These are phyloP conservation scores for Torymus auratus DNA, from an alignment of 2,888 invertebrate genomes.

Conservation along the genomic window DNA sequence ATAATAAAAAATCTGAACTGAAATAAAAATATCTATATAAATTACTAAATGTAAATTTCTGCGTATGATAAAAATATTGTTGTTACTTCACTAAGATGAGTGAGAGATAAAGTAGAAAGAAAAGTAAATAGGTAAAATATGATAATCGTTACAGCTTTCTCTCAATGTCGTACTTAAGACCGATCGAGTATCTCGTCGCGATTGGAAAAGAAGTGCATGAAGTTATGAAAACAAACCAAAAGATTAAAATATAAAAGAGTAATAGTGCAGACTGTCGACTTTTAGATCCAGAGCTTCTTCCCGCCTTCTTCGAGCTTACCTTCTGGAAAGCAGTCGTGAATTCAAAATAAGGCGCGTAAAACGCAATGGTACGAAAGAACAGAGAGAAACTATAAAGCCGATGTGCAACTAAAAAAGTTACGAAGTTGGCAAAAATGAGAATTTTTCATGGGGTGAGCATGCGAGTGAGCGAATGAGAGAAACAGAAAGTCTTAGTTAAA, in stretches of 20 bases:
- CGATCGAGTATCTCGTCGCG: conserved; percentile 54
- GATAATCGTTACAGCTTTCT: conserved; percentile 5
- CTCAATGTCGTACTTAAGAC: conserved; percentile 44
- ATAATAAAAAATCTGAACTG: conserved; percentile 39
- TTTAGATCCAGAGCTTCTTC: conserved; percentile 52
- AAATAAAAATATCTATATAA: conserved; percentile 23
- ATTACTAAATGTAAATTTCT: conserved; percentile 38
- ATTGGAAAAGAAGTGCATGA: conserved; percentile 8
- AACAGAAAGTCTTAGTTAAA: conserved; percentile 46
- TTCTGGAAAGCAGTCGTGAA: conserved; percentile 16
- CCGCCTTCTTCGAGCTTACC: conserved; percentile 54
- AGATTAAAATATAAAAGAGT: not conserved
- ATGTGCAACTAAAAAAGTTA: not conserved
- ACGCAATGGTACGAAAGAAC: conserved; percentile 8
- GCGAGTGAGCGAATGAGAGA: conserved; percentile 49
- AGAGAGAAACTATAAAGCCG: conserved; percentile 33
- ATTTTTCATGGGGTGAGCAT: conserved; percentile 26
- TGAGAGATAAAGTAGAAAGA: conserved; percentile 17
- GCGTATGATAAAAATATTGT: conserved; percentile 35
- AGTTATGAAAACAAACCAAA: conserved; percentile 14
- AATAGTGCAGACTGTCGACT: conserved; percentile 28
- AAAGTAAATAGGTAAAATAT: not conserved
- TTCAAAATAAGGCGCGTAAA: conserved; percentile 28
- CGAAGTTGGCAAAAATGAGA: conserved; percentile 10
- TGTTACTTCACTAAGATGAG: conserved; percentile 39